phyloP scores from a whole-genome alignment of 1,140 invertebrate genomes.

The Dufourea novaeangliae region DNA sequence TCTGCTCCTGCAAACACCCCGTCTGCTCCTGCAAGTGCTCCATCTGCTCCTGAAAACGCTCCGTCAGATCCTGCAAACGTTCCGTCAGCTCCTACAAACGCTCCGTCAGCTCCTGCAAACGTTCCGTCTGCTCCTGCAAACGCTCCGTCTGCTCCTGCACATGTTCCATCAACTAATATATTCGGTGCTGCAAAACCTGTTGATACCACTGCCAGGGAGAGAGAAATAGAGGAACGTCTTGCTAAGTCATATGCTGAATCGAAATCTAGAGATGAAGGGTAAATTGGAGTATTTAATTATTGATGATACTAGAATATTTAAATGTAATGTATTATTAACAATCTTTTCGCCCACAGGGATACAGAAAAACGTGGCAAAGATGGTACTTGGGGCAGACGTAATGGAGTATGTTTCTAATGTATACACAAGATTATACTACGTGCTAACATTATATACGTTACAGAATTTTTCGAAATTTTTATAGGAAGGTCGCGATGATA shows the following conservation, averaged over 20 bases:
- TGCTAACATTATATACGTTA: neutral
- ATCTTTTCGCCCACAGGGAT: slow-evolving; percentile 65
- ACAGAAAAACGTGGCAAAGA: slow-evolving; percentile 67
- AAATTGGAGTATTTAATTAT: slow-evolving; percentile 20
- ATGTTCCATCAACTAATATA: slow-evolving; percentile 86
- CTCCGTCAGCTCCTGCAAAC: slow-evolving; percentile 30
- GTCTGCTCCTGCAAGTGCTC: slow-evolving; percentile 34
- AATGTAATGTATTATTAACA: slow-evolving; percentile 6
- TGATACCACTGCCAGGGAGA: slow-evolving; percentile 92
- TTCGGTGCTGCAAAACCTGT: slow-evolving; percentile 97
- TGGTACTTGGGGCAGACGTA: slow-evolving; percentile 70
- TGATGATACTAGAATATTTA: slow-evolving; percentile 1
- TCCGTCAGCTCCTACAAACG: slow-evolving; percentile 75
- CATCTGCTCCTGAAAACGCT: slow-evolving; percentile 66
- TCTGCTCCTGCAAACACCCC: slow-evolving; percentile 60
- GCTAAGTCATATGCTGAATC: slow-evolving; percentile 79
- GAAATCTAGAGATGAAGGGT: slow-evolving; percentile 73
- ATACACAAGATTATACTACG: neutral
- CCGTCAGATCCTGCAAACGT: slow-evolving; percentile 33
- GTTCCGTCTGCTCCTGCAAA: slow-evolving; percentile 55
- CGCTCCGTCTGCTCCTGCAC: slow-evolving; percentile 73
- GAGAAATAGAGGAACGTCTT: slow-evolving; percentile 88
- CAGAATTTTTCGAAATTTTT: slow-evolving; percentile 2
- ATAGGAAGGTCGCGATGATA: slow-evolving; percentile 75
- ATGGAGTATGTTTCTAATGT: slow-evolving; percentile 68